Conservation (phyloP, 1,140 invertebrate genomes). For the Agrypnia vestita region DNA sequence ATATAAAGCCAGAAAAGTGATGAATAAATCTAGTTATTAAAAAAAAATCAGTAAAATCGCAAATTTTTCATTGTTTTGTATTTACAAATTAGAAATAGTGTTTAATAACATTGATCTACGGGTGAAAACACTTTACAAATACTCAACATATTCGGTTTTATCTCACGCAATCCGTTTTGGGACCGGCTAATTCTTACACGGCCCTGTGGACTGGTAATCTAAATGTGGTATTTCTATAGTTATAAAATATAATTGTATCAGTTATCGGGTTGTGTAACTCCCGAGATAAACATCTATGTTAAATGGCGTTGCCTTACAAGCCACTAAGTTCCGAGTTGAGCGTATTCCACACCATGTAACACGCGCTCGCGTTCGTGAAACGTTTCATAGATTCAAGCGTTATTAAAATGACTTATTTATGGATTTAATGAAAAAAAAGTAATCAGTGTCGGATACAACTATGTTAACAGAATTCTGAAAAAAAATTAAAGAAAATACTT, state of each 20-base stretch:
- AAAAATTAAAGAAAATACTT: too few relatives aligned
- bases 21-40: too few relatives aligned
- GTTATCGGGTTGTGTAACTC: neutral
- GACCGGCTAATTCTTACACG: neutral
- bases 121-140: too few relatives aligned
- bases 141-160: neutral
- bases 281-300: conserved; percentile 1
- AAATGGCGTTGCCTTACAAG: conserved; percentile 16
- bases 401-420: conserved; percentile 1
- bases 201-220: conserved; percentile 3
- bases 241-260: conserved; percentile 15
- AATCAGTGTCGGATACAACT: too few relatives aligned
- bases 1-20: too few relatives aligned
- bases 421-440: too few relatives aligned
- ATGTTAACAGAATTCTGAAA: too few relatives aligned
- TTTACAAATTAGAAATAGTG: too few relatives aligned
- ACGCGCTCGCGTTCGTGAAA: conserved; percentile 13
- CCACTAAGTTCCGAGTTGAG: neutral
- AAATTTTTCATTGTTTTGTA: too few relatives aligned
- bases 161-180: neutral
- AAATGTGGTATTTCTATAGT: conserved; percentile 16
- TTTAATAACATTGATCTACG: too few relatives aligned
- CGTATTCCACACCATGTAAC: conserved; percentile 2
- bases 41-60: too few relatives aligned
- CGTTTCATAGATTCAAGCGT: neutral